Base-by-base conservation (phyloP, 2,888 invertebrate species). In the Ceraclea dissimilis region DNA sequence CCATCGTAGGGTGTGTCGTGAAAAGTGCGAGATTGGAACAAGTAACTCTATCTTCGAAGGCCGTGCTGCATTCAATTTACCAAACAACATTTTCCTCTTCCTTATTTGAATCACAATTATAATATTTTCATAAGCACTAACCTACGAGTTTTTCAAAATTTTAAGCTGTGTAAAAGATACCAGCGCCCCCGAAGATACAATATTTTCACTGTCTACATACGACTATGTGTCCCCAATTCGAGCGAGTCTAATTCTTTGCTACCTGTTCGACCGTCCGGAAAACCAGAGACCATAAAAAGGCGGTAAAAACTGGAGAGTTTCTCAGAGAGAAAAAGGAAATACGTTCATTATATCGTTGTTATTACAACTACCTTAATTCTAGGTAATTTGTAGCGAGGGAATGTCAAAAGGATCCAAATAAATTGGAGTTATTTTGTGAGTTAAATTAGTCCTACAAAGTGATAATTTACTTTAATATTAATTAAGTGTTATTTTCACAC, bases 261-360 rank as follows among this genome's bases (percentile, higher is more conserved):
- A 22, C 49, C 52, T 55, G 52, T 6, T 49, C 33, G 49, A 17
- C 55, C 34, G 44, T 11, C 55, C 54, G 52, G 58, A 55, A 58
- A 49, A 55, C 51, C 58, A 47, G 16, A 16, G 52, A n/a, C 31
- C 55, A 43, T 58, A 55, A 58, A 58, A 58, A 58, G 48, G 58
- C 55, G 48, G 55, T 39, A 39, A 39, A 39, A 39, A 39, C 39
- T 39, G n/a, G 2, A 16, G 16, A 5, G 39, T 13, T 8, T 13
- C 13, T 39, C 39, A 39, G 13, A 39, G 39, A 39, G 39, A 16
- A 39, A 39, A 39, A 39, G 39, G 39, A 39, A 39, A 39, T 39
- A 11, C 16, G 39, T 8, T n/a, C 8, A 39, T 39, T 39, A 39
- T 39, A 5, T 16, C 4, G 13, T 4, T 16, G 16, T 39, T 39